These are phyloP conservation scores for Thalassaphorura encarpata DNA, from an alignment of 1,140 invertebrate genomes.

Conservation along the genomic window DNA sequence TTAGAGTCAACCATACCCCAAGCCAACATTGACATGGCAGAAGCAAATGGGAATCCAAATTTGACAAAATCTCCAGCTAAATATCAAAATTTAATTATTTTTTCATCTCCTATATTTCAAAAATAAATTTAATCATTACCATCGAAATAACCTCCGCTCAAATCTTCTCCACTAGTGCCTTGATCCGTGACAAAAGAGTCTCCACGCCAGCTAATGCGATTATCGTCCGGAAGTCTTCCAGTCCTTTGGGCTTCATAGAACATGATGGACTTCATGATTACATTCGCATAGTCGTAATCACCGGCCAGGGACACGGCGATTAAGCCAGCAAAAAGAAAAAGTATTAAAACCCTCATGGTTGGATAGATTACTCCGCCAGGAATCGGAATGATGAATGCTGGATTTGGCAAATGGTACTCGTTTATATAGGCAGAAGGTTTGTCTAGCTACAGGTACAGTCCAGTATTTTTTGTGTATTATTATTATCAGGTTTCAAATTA, in stretches of 20 bases:
- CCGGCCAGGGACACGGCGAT: background rate
- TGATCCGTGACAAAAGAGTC: conserved; percentile 38
- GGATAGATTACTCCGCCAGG: too few relatives aligned
- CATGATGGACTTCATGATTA: conserved; percentile 37
- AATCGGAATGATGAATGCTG: too few relatives aligned
- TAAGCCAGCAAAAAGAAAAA: background rate
- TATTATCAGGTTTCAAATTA: too few relatives aligned
- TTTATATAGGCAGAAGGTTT: too few relatives aligned
- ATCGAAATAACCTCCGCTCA: conserved; percentile 41
- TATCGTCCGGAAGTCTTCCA: conserved; percentile 35
- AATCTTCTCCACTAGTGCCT: conserved; percentile 35
- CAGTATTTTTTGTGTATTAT: too few relatives aligned
- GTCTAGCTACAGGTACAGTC: too few relatives aligned
- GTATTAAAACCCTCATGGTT: too few relatives aligned
- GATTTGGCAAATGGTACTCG: too few relatives aligned
- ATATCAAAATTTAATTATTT: background rate
- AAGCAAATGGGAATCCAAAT: conserved; percentile 42
- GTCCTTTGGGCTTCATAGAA: conserved; percentile 41
- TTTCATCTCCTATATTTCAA: conserved; percentile 8
- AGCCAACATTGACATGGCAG: conserved; percentile 35
- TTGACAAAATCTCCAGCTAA: conserved; percentile 42
- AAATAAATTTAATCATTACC: conserved; percentile 28
- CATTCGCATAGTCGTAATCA: conserved; percentile 32
- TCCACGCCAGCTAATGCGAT: conserved; percentile 37
- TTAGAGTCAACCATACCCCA: conserved; percentile 40